Conservation (phyloP, 2,113 vertebrate genomes). For the Hypanus sabinus region DNA sequence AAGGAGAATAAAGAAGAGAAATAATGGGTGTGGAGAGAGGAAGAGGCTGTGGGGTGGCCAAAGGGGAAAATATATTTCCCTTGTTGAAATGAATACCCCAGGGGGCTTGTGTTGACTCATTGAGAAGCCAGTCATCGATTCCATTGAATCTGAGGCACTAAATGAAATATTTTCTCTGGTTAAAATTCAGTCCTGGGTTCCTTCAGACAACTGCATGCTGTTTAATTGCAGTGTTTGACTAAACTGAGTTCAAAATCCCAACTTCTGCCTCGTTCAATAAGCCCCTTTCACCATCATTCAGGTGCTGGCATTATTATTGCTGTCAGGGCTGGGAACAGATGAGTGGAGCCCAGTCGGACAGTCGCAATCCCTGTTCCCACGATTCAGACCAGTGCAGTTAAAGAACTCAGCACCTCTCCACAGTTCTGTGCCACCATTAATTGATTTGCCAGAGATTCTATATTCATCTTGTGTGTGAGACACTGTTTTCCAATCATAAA, state of each 20-base stretch:
- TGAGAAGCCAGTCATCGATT: not conserved
- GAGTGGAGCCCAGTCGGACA: not conserved
- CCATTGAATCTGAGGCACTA: not conserved
- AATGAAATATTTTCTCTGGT: not conserved
- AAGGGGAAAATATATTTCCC: not conserved
- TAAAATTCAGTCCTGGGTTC: not conserved
- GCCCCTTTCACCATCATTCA: not conserved
- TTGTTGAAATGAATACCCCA: not conserved
- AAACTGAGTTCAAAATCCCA: not conserved
- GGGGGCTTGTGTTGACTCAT: not conserved
- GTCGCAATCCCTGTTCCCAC: constrained; percentile 1
- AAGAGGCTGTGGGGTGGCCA: too few species aligned
- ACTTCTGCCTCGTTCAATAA: not conserved
- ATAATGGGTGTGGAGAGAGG: not conserved
- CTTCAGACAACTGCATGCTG: not conserved
- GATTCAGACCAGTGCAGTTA: not conserved
- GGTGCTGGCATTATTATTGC: not conserved
- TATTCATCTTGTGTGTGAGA: not conserved
- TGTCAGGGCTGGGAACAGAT: not conserved
- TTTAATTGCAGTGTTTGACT: constrained; percentile 4
- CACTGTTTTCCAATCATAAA: not conserved
- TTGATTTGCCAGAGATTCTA: not conserved
- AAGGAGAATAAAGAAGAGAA: constrained; percentile 10
- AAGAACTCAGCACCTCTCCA: not conserved
- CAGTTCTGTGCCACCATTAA: not conserved